Conservation (phyloP, 2,113 vertebrate genomes). For the Perognathus longimembris region DNA sequence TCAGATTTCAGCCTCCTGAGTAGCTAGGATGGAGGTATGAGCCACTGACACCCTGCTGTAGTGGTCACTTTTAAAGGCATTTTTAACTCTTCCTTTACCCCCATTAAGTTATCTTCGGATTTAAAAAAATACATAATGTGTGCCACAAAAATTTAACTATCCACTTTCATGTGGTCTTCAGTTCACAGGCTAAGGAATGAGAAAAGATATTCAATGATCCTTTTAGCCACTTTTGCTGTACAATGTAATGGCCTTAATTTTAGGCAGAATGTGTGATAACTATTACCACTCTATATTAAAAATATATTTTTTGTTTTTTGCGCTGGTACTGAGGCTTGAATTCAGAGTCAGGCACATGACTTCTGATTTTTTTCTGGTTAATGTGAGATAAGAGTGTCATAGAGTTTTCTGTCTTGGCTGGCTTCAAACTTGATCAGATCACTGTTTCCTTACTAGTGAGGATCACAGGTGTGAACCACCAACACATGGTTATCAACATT, state of each 20-base stretch:
- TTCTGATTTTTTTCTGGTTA: too few relatives aligned
- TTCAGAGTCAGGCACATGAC: too few relatives aligned
- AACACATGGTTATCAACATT: too few relatives aligned
- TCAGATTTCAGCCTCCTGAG: too few relatives aligned
- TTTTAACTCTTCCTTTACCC: background rate
- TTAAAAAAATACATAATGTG: background rate
- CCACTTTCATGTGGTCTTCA: background rate
- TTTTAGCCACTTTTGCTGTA: background rate
- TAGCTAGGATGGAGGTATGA: too few relatives aligned
- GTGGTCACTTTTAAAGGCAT: background rate
- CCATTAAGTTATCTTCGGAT: background rate
- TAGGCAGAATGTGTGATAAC: background rate
- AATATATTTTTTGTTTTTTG: background rate
- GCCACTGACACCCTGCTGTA: too few relatives aligned
- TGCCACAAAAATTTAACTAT: background rate
- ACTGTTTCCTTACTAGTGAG: too few relatives aligned
- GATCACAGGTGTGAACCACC: too few relatives aligned
- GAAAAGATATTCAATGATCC: background rate
- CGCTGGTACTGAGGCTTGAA: too few relatives aligned
- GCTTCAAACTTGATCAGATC: too few relatives aligned
- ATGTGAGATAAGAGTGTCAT: too few relatives aligned
- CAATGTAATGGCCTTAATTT: background rate
- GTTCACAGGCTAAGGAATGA: background rate
- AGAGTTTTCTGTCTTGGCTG: too few relatives aligned
- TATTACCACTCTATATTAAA: background rate